These are phyloP conservation scores for Rhinolophus ferrumequinum DNA, from an alignment of 2,113 vertebrate species.

Conservation along the genomic window DNA sequence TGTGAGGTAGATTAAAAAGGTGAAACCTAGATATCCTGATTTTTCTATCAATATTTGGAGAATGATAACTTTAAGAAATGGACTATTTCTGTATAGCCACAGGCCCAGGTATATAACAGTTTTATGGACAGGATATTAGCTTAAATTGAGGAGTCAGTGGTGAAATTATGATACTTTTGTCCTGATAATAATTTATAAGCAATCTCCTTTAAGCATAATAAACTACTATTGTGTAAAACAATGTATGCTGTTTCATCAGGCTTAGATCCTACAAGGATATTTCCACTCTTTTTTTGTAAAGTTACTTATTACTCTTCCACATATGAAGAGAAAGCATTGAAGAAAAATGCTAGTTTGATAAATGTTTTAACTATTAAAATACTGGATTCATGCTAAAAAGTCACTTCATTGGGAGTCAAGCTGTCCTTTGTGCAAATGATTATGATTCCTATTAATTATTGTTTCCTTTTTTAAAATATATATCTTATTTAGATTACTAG, in stretches of 20 bases:
- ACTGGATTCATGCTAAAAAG: neutral
- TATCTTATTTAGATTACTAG: neutral
- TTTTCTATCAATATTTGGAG: neutral
- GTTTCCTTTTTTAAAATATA: neutral
- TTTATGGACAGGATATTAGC: neutral
- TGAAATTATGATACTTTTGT: neutral
- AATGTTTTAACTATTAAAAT: slow-evolving; percentile 18
- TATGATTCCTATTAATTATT: slow-evolving; percentile 6
- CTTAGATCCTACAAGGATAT: neutral
- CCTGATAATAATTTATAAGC: neutral
- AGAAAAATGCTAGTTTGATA: neutral
- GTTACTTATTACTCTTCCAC: neutral
- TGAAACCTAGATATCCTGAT: neutral
- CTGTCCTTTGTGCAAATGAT: neutral
- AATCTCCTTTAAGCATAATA: neutral
- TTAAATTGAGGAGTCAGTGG: neutral
- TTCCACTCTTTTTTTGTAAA: neutral
- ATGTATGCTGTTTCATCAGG: neutral
- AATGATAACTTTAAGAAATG: neutral
- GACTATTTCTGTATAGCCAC: neutral
- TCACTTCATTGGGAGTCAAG: neutral
- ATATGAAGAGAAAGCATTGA: neutral
- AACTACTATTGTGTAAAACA: neutral
- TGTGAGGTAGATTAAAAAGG: neutral
- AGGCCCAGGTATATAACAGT: neutral